Conservation (phyloP, 2,113 vertebrate genomes). For the Daboia siamensis region DNA sequence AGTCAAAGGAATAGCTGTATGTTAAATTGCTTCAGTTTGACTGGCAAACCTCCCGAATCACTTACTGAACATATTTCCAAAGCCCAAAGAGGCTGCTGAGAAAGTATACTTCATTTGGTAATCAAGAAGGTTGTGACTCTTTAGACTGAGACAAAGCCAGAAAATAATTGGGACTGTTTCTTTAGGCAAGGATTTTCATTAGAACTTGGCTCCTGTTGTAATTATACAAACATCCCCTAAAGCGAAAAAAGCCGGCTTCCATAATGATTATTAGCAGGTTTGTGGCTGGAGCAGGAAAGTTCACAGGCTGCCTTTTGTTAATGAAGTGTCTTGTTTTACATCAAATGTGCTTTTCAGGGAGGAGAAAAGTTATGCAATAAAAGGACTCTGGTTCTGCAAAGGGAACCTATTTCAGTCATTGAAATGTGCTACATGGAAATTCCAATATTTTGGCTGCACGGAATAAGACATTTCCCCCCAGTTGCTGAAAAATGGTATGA, state of each 20-base stretch:
- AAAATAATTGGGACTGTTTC: conserved; percentile 21
- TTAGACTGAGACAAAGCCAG: conserved; percentile 17
- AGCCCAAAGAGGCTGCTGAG: conserved; percentile 15
- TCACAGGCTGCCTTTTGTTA: conserved; percentile 17
- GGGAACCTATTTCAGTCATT: background rate
- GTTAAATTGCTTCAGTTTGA: background rate
- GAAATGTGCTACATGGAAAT: background rate
- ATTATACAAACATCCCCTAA: background rate
- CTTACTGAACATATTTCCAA: background rate
- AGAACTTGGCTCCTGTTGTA: conserved; percentile 11
- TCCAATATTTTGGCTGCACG: background rate
- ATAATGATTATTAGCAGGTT: conserved; percentile 21
- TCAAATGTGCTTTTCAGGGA: background rate
- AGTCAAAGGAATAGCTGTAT: background rate
- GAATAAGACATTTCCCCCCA: background rate
- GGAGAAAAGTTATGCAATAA: background rate
- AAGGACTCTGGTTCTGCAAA: background rate
- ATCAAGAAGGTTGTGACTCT: conserved; percentile 5
- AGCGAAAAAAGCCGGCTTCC: background rate
- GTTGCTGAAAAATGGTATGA: background rate
- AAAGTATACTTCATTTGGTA: conserved; percentile 19
- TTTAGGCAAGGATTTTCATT: conserved; percentile 16
- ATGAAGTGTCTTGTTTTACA: background rate
- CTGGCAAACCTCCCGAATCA: background rate
- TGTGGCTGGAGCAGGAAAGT: background rate